Evolutionary conservation across 2,797 vertebrate genomes (phyloP), one percentile per base, ranked within the genome.

Genomic region (Columba guinea): DNA sequence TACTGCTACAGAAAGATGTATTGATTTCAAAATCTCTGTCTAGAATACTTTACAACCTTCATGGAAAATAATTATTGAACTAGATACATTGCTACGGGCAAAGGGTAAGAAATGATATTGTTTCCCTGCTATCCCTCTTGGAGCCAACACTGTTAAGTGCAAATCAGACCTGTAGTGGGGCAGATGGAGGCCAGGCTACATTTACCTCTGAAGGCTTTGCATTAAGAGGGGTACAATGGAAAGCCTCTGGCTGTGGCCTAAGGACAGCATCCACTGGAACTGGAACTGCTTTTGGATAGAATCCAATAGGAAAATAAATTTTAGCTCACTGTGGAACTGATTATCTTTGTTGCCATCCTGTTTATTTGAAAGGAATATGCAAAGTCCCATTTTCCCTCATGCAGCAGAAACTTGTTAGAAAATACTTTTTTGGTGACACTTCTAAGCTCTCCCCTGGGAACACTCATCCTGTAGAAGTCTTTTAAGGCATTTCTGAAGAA

Each of bases 281-380:
- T 64, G 46, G n/a, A n/a, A n/a, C n/a, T n/a, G 23, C 13, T 59
- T 48, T 74, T 90, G 68, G 67, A 51, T 60, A 59, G 19, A 13
- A 69, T 87, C 52, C 81, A 93, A 60, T 1, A 77, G 35, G 35
- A 94, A 89, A 92, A 93, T 67, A 92, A 77, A 77, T 77, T 80
- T 64, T 77, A 62, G 11, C 37, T 92, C 68, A 27, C 44, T 75
- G 64, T 67, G 56, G 26, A 92, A 91, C 55, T 69, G 30, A 69
- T 24, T 52, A 52, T 77, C 44, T 83, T 80, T 89, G 30, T 58
- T 64, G 41, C 21, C 58, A 85, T 64, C 30, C 52, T 77, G n/a
- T 60, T 92, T 84, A 55, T 92, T 94, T 77, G 75, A 93, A 91
- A 83, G 22, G 49, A 74, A 18, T 21, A 44, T 60, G 46, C 4